Conservation (phyloP, 2,888 invertebrate genomes). For the Chymomyza amoena region DNA sequence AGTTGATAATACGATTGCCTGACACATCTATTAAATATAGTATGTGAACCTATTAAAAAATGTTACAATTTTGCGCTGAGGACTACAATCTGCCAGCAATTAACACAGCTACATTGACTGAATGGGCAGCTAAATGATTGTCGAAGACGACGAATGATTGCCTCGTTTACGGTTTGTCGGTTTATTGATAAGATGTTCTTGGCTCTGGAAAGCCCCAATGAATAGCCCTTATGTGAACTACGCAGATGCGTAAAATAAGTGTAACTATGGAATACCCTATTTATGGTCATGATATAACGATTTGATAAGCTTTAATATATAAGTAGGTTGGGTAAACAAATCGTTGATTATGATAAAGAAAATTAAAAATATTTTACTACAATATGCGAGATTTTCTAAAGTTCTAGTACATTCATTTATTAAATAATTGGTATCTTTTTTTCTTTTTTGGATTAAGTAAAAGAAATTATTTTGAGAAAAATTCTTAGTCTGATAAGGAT, state of each 20-base stretch:
- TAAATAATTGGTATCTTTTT: too few relatives aligned
- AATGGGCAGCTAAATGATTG: not conserved
- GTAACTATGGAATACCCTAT: constrained; percentile 5
- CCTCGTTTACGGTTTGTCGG: not conserved
- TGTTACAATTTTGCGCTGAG: not conserved
- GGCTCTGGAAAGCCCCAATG: not conserved
- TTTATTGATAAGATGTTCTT: not conserved
- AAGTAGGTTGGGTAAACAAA: too few relatives aligned
- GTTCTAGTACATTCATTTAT: too few relatives aligned
- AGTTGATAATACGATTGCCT: not conserved
- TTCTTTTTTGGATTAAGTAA: too few relatives aligned
- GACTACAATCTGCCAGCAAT: not conserved
- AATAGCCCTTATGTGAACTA: not conserved
- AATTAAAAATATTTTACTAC: too few relatives aligned
- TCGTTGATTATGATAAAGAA: too few relatives aligned
- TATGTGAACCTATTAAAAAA: not conserved
- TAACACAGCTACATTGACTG: not conserved
- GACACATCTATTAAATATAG: not conserved
- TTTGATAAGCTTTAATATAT: not conserved
- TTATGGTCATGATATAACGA: constrained; percentile 20
- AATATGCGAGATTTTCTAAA: too few relatives aligned
- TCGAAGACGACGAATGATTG: not conserved
- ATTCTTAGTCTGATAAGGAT: too few relatives aligned
- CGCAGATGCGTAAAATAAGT: not conserved
- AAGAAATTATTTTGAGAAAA: too few relatives aligned